phyloP scores from a whole-genome alignment of 1,140 invertebrate species.

The Muscidifurax raptorellus region DNA sequence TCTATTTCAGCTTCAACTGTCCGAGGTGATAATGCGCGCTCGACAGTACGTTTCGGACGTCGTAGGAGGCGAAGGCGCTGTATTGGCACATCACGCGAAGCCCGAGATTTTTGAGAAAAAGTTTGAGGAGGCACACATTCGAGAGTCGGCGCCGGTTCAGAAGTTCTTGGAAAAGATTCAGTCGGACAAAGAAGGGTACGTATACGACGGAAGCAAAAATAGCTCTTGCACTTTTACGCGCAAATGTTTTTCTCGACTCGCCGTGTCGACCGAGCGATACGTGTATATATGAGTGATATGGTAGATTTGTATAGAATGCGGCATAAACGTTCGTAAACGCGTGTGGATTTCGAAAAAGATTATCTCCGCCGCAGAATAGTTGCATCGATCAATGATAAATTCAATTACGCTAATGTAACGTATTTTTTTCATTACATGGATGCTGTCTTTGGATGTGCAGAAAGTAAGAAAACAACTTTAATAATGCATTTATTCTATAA shows the following conservation, averaged over 20 bases:
- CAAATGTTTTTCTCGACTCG: neutral
- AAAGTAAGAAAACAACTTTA: slow-evolving; percentile 65
- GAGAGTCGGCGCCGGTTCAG: slow-evolving; percentile 85
- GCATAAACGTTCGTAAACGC: neutral
- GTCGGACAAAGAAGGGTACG: slow-evolving; percentile 91
- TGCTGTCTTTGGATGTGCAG: slow-evolving; percentile 64
- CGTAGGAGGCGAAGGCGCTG: slow-evolving; percentile 87
- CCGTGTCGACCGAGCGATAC: neutral
- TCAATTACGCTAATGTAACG: slow-evolving; percentile 52
- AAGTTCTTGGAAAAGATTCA: slow-evolving; percentile 95
- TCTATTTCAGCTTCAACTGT: slow-evolving; percentile 90
- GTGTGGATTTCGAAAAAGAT: neutral
- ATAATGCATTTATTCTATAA: slow-evolving; percentile 47
- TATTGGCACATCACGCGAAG: slow-evolving; percentile 88
- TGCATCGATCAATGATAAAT: slow-evolving; percentile 1
- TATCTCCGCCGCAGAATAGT: neutral
- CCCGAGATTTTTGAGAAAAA: slow-evolving; percentile 92
- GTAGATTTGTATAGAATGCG: neutral
- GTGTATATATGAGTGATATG: no score
- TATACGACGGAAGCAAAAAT: slow-evolving; percentile 11
- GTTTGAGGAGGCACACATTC: slow-evolving; percentile 85
- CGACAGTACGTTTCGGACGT: slow-evolving; percentile 94
- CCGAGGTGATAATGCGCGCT: slow-evolving; percentile 96
- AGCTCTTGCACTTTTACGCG: slow-evolving; percentile 19
- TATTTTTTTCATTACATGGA: slow-evolving; percentile 56